Conservation (phyloP, 2,797 vertebrate species). For the Ctenochaetus hawaiiensis region DNA sequence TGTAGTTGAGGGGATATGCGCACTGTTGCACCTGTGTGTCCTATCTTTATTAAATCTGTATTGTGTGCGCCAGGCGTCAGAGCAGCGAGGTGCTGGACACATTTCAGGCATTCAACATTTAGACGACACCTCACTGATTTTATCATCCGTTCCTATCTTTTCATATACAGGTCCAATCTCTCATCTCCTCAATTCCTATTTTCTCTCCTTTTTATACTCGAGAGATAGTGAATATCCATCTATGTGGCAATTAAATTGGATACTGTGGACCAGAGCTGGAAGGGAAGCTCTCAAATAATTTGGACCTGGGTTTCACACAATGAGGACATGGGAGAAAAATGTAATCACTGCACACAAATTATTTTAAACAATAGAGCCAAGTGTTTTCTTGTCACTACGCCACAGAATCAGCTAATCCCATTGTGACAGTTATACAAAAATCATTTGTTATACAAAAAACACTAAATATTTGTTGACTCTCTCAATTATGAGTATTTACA, state of each 20-base stretch:
- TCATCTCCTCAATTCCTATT: slow-evolving; percentile 43
- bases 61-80: slow-evolving; percentile 34
- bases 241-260: slow-evolving; percentile 29
- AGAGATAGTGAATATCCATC: slow-evolving; percentile 39
- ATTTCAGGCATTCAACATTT: slow-evolving; percentile 40
- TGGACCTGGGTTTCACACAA: neutral
- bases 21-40: slow-evolving; percentile 24
- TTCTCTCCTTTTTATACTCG: slow-evolving; percentile 16
- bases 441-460: neutral
- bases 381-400: neutral
- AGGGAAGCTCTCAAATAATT: neutral
- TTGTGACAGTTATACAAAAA: too few relatives aligned
- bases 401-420: neutral
- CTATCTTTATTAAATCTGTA: slow-evolving; percentile 73
- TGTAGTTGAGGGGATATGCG: slow-evolving; percentile 33
- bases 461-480: neutral
- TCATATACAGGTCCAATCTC: slow-evolving; percentile 30
- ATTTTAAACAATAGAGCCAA: neutral
- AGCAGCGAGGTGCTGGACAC: slow-evolving; percentile 39
- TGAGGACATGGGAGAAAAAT: neutral
- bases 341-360: neutral
- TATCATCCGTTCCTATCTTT: slow-evolving; percentile 35
- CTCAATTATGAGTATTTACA: neutral
- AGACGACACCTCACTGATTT: slow-evolving; percentile 32
- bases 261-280: slow-evolving; percentile 7